A percentile compares a stretch with the other conserved stretches of the same genome.
phyloP scores from a whole-genome alignment of 2,113 vertebrate species.

The Lamprologus callipterus region DNA sequence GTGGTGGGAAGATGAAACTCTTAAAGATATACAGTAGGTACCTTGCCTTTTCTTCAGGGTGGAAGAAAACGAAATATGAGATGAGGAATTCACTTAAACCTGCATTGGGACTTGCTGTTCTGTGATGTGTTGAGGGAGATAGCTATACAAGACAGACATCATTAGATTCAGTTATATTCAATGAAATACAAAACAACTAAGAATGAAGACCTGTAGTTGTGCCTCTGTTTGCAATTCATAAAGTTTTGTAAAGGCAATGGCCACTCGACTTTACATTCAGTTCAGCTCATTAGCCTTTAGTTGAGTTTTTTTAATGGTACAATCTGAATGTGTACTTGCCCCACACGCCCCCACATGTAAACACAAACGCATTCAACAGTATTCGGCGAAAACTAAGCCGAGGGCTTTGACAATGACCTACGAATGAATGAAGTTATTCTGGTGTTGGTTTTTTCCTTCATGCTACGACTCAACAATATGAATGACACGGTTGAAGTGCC shows the following conservation, averaged over 20 bases:
- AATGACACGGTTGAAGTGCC: not conserved
- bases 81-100: not conserved
- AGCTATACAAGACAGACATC: not conserved
- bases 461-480: not conserved
- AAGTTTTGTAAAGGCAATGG: not conserved
- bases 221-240: not conserved
- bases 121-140: not conserved
- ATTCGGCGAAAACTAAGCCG: not conserved
- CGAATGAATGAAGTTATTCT: not conserved
- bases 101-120: not conserved
- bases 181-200: not conserved
- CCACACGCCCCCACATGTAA: not conserved
- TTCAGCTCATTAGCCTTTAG: not conserved
- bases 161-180: not conserved
- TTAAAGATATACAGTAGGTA: not conserved
- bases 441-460: not conserved
- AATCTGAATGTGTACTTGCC: not conserved
- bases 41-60: not conserved
- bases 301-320: constrained; percentile 13
- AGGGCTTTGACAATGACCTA: not conserved
- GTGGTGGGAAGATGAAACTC: constrained; percentile 44
- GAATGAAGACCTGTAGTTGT: not conserved
- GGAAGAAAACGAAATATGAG: not conserved
- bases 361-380: not conserved
- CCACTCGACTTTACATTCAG: not conserved